Evolutionary conservation across 2,888 invertebrate genomes (phyloP).

Genomic region (Dicranocentrus wangi): DNA sequence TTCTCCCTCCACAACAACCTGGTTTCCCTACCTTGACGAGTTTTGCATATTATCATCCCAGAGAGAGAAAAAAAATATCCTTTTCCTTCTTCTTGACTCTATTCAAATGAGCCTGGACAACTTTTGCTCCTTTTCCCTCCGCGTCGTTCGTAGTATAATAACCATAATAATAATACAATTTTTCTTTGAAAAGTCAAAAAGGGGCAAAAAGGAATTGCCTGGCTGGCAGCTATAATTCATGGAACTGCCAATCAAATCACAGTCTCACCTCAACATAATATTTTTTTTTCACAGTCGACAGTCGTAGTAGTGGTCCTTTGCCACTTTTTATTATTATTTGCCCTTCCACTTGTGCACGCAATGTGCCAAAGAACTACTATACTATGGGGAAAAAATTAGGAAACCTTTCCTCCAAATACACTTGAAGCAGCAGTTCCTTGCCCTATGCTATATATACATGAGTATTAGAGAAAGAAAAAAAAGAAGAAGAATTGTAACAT

Average conservation of each 20-base stretch:
- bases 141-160: neutral
- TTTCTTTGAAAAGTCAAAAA: conserved; percentile 7
- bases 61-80: too few species aligned
- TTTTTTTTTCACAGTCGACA: neutral
- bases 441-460: conserved; percentile 14
- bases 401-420: conserved; percentile 9
- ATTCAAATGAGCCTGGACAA: conserved; percentile 34
- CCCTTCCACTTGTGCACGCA: conserved; percentile 49
- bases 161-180: neutral
- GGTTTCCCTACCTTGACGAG: too few species aligned
- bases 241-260: conserved; percentile 58
- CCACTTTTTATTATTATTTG: conserved; percentile 38
- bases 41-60: too few species aligned
- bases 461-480: conserved; percentile 21
- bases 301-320: neutral
- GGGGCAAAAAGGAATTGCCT: neutral
- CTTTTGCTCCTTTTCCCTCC: conserved; percentile 10
- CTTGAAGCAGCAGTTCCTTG: conserved; percentile 28
- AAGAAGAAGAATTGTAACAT: too few species aligned
- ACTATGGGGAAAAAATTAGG: neutral
- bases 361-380: conserved; percentile 46
- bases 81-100: neutral
- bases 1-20: too few species aligned
- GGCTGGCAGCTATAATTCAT: conserved; percentile 59
- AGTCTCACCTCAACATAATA: conserved; percentile 4